These are phyloP conservation scores for Chaunax sp. DNA, from an alignment of 2,797 vertebrate genomes.

Conservation along the genomic window DNA sequence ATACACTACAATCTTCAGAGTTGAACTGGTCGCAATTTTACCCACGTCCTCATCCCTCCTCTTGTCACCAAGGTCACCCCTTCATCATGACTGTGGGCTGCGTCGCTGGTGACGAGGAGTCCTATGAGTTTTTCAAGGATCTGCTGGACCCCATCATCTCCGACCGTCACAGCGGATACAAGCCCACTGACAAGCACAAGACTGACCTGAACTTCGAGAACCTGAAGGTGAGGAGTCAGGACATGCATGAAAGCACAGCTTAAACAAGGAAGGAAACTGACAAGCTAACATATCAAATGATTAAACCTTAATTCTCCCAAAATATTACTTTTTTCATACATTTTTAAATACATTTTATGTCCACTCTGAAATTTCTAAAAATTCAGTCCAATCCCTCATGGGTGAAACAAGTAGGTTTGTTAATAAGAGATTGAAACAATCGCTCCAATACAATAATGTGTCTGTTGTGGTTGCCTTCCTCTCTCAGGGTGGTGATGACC, in stretches of 20 bases:
- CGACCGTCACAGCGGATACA: conserved; percentile 92
- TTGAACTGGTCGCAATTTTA: neutral
- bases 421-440: neutral
- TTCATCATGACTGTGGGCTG: conserved; percentile 97
- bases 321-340: too few relatives aligned
- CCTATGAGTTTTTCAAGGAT: conserved; percentile 90
- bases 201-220: conserved; percentile 95
- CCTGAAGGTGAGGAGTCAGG: conserved; percentile 86
- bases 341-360: too few relatives aligned
- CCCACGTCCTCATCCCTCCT: neutral
- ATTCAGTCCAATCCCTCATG: neutral
- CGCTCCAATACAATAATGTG: neutral
- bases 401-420: neutral
- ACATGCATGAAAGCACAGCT: neutral
- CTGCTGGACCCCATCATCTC: conserved; percentile 91
- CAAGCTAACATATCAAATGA: neutral
- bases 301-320: too few relatives aligned
- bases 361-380: neutral
- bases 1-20: neutral
- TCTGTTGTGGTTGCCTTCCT: neutral
- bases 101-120: conserved; percentile 93
- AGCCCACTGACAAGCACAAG: conserved; percentile 93
- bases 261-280: neutral
- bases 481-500: conserved; percentile 92
- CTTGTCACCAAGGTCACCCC: conserved; percentile 86